These are phyloP conservation scores for Chymomyza fuscimana DNA, from an alignment of 2,888 invertebrate genomes.

Conservation along the genomic window DNA sequence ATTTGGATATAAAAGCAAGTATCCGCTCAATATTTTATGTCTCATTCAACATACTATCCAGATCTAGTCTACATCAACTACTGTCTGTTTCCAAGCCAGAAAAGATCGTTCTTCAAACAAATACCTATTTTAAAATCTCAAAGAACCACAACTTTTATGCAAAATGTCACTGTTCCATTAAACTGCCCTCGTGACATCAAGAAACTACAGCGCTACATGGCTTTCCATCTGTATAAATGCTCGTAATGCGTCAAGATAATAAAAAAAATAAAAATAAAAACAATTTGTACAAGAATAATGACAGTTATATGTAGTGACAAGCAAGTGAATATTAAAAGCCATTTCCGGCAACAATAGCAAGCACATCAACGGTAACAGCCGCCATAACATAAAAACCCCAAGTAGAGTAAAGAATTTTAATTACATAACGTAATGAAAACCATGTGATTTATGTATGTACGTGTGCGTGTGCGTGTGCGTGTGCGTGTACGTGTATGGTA, in stretches of 20 bases:
- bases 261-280: neutral
- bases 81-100: too few species aligned
- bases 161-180: too few species aligned
- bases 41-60: too few species aligned
- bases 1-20: too few species aligned
- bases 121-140: too few species aligned
- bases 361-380: slow-evolving; percentile 13
- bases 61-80: too few species aligned
- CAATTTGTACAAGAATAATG: slow-evolving; percentile 35
- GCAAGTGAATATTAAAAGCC: slow-evolving; percentile 47
- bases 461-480: too few species aligned
- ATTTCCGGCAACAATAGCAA: slow-evolving; percentile 29
- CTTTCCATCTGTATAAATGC: slow-evolving; percentile 48
- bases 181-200: neutral
- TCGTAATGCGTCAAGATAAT: slow-evolving; percentile 2
- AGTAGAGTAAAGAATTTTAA: slow-evolving; percentile 42
- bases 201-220: slow-evolving; percentile 11
- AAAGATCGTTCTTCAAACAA: too few species aligned
- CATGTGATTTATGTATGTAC: slow-evolving; percentile 47
- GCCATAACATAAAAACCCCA: slow-evolving; percentile 6
- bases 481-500: neutral
- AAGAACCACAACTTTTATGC: too few species aligned
- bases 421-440: slow-evolving; percentile 55
- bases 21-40: too few species aligned
- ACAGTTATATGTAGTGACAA: slow-evolving; percentile 35